Conservation (phyloP, 2,888 invertebrate genomes). For the Cancer borealis region DNA sequence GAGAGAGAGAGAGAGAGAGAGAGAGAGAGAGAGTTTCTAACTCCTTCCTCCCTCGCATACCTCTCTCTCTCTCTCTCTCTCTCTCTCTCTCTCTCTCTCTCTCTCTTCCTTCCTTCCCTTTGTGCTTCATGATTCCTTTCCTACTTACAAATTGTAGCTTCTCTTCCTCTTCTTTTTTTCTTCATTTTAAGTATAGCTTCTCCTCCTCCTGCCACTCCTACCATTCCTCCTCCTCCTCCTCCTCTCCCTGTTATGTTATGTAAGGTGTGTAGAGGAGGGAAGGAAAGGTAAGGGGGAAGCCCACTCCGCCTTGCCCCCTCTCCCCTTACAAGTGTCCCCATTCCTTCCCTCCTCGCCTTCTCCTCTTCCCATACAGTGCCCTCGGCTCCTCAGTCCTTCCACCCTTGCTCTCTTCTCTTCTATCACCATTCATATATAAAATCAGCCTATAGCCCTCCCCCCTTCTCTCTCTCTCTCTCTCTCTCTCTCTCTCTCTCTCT, state of each 20-base stretch:
- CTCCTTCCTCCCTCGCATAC: background rate
- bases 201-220: background rate
- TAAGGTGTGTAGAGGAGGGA: too few species aligned
- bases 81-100: background rate
- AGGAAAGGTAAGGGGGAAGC: too few species aligned
- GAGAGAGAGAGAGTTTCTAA: background rate
- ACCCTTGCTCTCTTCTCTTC: background rate
- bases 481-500: slow-evolving; percentile 62
- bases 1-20: too few species aligned
- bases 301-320: background rate
- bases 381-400: background rate
- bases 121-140: background rate
- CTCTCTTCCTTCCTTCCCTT: background rate
- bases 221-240: background rate
- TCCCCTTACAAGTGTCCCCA: background rate
- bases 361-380: background rate
- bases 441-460: background rate
- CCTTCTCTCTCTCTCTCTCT: slow-evolving; percentile 58
- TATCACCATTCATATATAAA: background rate
- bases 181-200: background rate
- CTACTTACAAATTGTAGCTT: background rate
- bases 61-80: background rate
- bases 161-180: background rate
- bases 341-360: background rate
- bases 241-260: background rate